Conservation (phyloP, 2,888 invertebrate genomes). For the Netelia melanura region DNA sequence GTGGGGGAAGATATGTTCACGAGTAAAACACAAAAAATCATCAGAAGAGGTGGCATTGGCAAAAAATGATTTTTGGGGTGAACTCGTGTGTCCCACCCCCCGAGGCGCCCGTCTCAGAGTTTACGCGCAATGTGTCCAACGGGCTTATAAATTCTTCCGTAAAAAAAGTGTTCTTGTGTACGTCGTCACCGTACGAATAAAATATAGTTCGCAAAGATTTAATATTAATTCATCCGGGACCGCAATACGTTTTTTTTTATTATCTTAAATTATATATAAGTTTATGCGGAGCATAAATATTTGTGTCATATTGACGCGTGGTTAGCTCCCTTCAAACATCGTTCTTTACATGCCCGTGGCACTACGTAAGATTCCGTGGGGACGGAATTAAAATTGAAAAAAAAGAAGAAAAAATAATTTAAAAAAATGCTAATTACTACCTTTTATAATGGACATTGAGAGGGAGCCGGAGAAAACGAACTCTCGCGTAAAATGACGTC, state of each 20-base stretch:
- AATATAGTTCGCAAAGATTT: not conserved
- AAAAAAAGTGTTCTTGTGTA: not conserved
- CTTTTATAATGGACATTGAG: slow-evolving; percentile 71
- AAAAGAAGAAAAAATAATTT: slow-evolving; percentile 6
- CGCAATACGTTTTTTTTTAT: too few species aligned
- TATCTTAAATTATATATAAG: too few species aligned
- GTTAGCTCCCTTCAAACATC: slow-evolving; percentile 39
- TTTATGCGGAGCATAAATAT: too few species aligned
- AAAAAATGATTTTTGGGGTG: slow-evolving; percentile 27
- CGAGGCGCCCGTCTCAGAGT: slow-evolving; percentile 5
- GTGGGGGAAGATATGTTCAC: not conserved
- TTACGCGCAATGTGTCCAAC: not conserved
- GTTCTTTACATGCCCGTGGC: not conserved
- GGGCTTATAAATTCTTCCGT: slow-evolving; percentile 7
- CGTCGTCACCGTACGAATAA: not conserved
- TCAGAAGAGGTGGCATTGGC: not conserved
- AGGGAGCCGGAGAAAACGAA: slow-evolving; percentile 64
- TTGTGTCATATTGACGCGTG: slow-evolving; percentile 18
- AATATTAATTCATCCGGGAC: not conserved
- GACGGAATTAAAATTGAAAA: slow-evolving; percentile 75
- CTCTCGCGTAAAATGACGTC: slow-evolving; percentile 75
- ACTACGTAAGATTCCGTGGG: not conserved
- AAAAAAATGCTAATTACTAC: slow-evolving; percentile 31
- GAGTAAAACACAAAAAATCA: slow-evolving; percentile 22
- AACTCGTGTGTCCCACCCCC: not conserved